Conservation (phyloP, 2,888 invertebrate genomes). For the Salticus scenicus region DNA sequence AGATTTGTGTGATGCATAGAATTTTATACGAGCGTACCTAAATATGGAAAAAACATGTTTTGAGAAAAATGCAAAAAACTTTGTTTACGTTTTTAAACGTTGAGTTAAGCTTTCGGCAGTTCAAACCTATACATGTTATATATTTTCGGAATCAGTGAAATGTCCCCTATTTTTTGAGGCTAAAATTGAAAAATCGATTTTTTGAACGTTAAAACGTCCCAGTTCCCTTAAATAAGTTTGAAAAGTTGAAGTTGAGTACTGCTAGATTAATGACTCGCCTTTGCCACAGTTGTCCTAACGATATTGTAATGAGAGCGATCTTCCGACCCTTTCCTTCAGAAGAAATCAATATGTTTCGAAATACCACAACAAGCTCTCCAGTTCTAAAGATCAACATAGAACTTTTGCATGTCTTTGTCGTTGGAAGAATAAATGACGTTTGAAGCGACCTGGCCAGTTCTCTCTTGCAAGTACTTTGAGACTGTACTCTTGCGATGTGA, state of each 20-base stretch:
- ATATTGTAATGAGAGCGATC: neutral
- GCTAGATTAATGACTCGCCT: neutral
- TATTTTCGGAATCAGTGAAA: no score
- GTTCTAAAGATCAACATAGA: neutral
- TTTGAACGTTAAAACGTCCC: no score
- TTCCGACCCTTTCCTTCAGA: neutral
- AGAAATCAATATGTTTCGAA: neutral
- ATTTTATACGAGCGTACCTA: no score
- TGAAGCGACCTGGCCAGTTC: neutral
- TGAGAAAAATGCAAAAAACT: no score
- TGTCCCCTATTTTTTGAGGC: no score
- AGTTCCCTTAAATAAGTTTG: neutral
- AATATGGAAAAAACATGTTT: no score
- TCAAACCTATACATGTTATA: no score
- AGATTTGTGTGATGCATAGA: no score
- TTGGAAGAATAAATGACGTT: neutral
- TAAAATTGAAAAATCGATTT: no score
- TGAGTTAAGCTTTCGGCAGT: no score
- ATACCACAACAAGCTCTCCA: neutral
- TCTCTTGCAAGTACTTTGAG: neutral
- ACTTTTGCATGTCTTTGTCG: neutral
- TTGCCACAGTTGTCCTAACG: neutral
- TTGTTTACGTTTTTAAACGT: no score
- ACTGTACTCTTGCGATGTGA: neutral
- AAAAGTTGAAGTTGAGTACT: neutral